phyloP scores from a whole-genome alignment of 2,113 vertebrate species.

The Hoplias malabaricus region DNA sequence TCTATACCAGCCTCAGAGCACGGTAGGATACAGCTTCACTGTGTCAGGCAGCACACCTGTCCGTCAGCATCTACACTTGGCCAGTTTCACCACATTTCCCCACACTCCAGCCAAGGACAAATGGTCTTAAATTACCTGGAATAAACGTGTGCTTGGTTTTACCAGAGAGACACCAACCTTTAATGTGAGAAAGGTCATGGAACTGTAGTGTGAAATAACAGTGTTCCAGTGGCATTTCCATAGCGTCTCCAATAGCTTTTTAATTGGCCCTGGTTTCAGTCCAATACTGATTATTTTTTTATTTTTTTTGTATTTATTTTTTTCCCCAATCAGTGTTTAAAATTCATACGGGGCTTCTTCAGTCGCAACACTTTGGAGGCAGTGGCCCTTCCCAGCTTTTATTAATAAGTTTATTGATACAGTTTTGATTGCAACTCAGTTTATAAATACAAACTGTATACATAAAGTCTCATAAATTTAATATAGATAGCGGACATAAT shows the following conservation, averaged over 20 bases:
- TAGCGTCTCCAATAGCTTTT: not conserved
- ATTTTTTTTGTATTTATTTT: not conserved
- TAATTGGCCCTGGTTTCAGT: not conserved
- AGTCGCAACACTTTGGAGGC: not conserved
- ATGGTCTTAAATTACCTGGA: not conserved
- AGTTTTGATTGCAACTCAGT: conserved; percentile 87
- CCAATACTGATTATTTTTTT: not conserved
- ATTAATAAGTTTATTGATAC: conserved; percentile 93
- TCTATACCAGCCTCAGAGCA: too few relatives aligned
- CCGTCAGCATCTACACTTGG: too few relatives aligned
- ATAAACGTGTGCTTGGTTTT: not conserved
- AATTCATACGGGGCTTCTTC: not conserved
- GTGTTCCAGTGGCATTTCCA: not conserved
- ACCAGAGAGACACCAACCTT: not conserved
- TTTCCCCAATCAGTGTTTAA: not conserved
- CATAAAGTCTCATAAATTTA: conserved; percentile 90
- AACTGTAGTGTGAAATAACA: not conserved
- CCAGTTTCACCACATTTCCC: not conserved
- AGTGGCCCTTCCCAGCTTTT: conserved; percentile 57
- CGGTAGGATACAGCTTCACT: too few relatives aligned
- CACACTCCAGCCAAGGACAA: not conserved
- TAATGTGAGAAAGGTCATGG: not conserved
- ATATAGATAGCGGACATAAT: conserved; percentile 87
- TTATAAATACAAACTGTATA: conserved; percentile 96
- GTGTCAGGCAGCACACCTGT: too few relatives aligned